A percentile compares a stretch with the other conserved stretches of the same genome.
Evolutionary conservation across 2,888 invertebrate genomes (phyloP).

Genomic region (Neelides folsomi): DNA sequence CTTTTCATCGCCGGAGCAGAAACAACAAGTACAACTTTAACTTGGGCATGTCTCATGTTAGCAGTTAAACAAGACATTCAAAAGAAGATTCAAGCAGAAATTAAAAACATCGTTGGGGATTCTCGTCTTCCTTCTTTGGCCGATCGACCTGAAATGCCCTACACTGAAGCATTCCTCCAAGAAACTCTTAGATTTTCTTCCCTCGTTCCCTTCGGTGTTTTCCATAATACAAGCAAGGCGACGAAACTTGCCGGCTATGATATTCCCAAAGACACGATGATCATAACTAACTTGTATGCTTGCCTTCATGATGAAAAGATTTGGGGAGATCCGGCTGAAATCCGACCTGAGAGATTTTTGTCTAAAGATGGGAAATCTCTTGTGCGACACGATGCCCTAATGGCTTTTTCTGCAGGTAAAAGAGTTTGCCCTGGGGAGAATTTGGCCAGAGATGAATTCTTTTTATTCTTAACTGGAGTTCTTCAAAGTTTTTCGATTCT

Average conservation of each 20-base stretch:
- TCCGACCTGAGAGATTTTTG: conserved; percentile 20
- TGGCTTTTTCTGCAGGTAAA: no score
- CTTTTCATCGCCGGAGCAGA: conserved; percentile 20
- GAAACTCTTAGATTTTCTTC: conserved; percentile 21
- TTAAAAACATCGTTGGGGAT: conserved; percentile 18
- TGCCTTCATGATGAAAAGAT: conserved; percentile 19
- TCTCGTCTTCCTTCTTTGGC: conserved; percentile 10
- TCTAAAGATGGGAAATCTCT: no score
- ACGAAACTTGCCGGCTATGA: conserved; percentile 16
- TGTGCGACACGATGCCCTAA: no score
- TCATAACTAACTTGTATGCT: conserved; percentile 20
- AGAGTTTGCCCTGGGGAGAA: no score
- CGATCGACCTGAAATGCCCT: conserved; percentile 21
- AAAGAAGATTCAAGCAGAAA: conserved; percentile 20
- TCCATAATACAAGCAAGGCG: conserved; percentile 13
- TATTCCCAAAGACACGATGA: conserved; percentile 23
- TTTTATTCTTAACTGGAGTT: no score
- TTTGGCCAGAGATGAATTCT: no score
- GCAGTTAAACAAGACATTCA: conserved; percentile 18
- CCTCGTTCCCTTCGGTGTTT: conserved; percentile 22
- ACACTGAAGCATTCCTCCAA: conserved; percentile 21
- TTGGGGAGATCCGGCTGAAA: conserved; percentile 27
- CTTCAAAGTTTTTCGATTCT: no score
- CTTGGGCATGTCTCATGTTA: conserved; percentile 19
- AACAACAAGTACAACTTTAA: conserved; percentile 16